Conservation (phyloP, 2,113 vertebrate species). For the Percopsis transmontana region DNA sequence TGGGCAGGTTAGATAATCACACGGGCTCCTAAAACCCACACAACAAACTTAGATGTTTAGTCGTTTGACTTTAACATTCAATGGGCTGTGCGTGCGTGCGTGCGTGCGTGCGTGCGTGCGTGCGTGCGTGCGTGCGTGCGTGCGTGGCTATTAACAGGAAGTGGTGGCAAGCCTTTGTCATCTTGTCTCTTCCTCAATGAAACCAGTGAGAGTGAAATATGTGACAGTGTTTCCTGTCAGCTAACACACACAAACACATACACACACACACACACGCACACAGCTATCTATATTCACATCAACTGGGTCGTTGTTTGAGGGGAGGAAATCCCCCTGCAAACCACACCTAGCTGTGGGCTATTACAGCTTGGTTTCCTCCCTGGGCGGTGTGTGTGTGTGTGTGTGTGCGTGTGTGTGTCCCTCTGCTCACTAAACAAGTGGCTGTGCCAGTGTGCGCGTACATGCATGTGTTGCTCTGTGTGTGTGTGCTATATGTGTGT, state of each 20-base stretch:
- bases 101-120: slow-evolving; percentile 17
- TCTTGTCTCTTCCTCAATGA: slow-evolving; percentile 60
- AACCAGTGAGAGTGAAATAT: slow-evolving; percentile 65
- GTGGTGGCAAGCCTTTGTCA: slow-evolving; percentile 64
- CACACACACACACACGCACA: slow-evolving; percentile 23
- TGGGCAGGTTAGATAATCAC: too few species aligned
- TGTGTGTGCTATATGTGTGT: slow-evolving; percentile 4
- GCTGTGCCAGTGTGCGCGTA: not conserved
- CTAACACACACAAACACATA: slow-evolving; percentile 9
- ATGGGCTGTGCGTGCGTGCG: slow-evolving; percentile 15
- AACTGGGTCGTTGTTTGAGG: slow-evolving; percentile 32
- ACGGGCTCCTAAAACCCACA: too few species aligned
- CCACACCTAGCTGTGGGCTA: slow-evolving; percentile 27
- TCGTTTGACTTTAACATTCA: not conserved
- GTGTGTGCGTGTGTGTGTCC: not conserved
- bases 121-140: slow-evolving; percentile 5
- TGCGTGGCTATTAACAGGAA: slow-evolving; percentile 52
- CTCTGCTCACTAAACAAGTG: too few species aligned
- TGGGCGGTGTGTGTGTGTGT: slow-evolving; percentile 18
- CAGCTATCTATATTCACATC: slow-evolving; percentile 36
- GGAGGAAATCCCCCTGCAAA: slow-evolving; percentile 59
- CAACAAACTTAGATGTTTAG: too few species aligned
- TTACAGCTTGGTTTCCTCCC: slow-evolving; percentile 10
- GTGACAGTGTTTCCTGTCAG: slow-evolving; percentile 52
- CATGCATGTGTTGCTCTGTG: not conserved